Conservation (phyloP, 2,113 vertebrate species). For the Colossoma macropomum region DNA sequence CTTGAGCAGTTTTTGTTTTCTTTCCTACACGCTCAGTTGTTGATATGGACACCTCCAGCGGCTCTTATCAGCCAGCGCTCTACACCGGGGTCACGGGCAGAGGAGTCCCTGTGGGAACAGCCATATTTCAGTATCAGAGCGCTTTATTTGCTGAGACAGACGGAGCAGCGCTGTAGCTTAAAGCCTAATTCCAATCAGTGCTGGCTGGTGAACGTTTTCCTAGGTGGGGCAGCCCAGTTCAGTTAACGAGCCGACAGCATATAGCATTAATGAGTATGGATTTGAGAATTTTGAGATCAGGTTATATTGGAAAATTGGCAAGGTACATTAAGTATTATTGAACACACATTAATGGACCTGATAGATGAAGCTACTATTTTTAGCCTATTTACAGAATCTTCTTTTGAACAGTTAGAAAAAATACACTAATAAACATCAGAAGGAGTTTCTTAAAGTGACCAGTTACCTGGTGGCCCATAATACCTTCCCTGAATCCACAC, state of each 20-base stretch:
- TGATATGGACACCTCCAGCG: slow-evolving; percentile 35
- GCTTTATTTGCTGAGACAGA: slow-evolving; percentile 21
- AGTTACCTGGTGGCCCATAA: too few species aligned
- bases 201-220: background rate
- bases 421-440: too few species aligned
- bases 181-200: background rate
- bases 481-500: too few species aligned
- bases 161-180: slow-evolving; percentile 17
- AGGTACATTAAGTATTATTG: too few species aligned
- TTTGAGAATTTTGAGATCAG: background rate
- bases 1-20: background rate
- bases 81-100: slow-evolving; percentile 38
- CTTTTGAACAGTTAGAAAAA: too few species aligned
- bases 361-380: too few species aligned
- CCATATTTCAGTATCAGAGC: slow-evolving; percentile 35
- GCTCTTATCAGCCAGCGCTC: slow-evolving; percentile 27
- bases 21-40: background rate
- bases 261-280: background rate
- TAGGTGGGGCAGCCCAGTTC: background rate
- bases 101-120: slow-evolving; percentile 2
- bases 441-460: too few species aligned
- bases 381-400: too few species aligned
- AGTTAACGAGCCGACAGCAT: background rate
- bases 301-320: too few species aligned
- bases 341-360: too few species aligned